phyloP scores from a whole-genome alignment of 1,140 invertebrate species.

The Drosophila insularis region DNA sequence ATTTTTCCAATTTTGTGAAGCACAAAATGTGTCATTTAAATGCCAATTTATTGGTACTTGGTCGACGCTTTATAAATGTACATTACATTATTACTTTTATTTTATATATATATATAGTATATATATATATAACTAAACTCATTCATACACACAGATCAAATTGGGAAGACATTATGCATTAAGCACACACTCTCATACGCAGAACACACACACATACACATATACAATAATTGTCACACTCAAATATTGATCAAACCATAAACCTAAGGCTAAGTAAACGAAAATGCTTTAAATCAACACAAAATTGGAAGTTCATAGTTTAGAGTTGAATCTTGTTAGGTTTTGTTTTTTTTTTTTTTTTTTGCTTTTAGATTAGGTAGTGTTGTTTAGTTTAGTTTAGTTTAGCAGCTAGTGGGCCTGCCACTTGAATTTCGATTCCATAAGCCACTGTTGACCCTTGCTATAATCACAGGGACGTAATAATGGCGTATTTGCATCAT shows the following conservation, averaged over 20 bases:
- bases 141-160: slow-evolving; percentile 28
- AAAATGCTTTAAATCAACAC: slow-evolving; percentile 56
- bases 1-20: slow-evolving; percentile 55
- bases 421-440: slow-evolving; percentile 98
- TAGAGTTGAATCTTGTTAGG: slow-evolving; percentile 55
- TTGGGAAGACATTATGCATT: slow-evolving; percentile 49
- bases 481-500: slow-evolving; percentile 88
- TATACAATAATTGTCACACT: slow-evolving; percentile 10
- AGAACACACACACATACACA: slow-evolving; percentile 15
- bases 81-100: slow-evolving; percentile 50
- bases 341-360: slow-evolving; percentile 24
- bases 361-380: not conserved
- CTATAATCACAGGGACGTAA: slow-evolving; percentile 90
- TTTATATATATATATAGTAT: slow-evolving; percentile 40
- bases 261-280: slow-evolving; percentile 30
- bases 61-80: slow-evolving; percentile 69
- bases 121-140: slow-evolving; percentile 23
- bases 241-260: slow-evolving; percentile 22
- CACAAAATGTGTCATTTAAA: slow-evolving; percentile 72
- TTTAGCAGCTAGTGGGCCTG: slow-evolving; percentile 86
- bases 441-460: slow-evolving; percentile 94
- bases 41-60: slow-evolving; percentile 80
- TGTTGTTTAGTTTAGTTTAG: slow-evolving; percentile 11
- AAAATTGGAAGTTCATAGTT: slow-evolving; percentile 73
- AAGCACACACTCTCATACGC: slow-evolving; percentile 34